Conservation (phyloP, 2,888 invertebrate genomes). For the Heliconius sara region DNA sequence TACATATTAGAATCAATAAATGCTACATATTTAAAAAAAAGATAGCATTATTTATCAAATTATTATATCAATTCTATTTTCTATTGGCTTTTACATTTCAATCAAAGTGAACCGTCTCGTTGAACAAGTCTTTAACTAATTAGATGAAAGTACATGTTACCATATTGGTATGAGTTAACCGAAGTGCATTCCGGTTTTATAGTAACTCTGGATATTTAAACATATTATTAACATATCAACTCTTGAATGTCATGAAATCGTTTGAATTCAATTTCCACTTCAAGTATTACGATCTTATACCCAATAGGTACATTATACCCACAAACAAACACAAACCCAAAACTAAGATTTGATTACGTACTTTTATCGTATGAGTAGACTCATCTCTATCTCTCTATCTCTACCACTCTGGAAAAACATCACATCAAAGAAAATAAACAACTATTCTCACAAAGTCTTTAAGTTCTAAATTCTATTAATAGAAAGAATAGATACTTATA, state of each 20-base stretch:
- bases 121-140: constrained; percentile 1
- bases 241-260: too few relatives aligned
- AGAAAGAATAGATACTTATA: constrained; percentile 3
- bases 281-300: too few relatives aligned
- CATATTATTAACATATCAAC: too few relatives aligned
- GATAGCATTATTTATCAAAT: not conserved
- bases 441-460: not conserved
- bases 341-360: too few relatives aligned
- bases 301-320: too few relatives aligned
- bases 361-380: too few relatives aligned
- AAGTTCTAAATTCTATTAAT: constrained; percentile 3
- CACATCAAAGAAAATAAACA: not conserved
- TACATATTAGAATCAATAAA: too few relatives aligned
- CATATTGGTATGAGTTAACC: not conserved
- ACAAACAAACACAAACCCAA: too few relatives aligned
- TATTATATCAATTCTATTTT: not conserved
- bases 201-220: not conserved
- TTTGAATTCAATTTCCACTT: too few relatives aligned
- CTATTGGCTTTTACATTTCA: not conserved
- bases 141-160: not conserved
- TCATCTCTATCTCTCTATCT: too few relatives aligned
- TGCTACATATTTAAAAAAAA: not conserved
- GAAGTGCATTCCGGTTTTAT: not conserved
- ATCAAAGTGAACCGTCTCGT: not conserved
- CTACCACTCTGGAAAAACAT: not conserved